Conservation (phyloP, 2,888 invertebrate species). For the Lasius fuliginosus region DNA sequence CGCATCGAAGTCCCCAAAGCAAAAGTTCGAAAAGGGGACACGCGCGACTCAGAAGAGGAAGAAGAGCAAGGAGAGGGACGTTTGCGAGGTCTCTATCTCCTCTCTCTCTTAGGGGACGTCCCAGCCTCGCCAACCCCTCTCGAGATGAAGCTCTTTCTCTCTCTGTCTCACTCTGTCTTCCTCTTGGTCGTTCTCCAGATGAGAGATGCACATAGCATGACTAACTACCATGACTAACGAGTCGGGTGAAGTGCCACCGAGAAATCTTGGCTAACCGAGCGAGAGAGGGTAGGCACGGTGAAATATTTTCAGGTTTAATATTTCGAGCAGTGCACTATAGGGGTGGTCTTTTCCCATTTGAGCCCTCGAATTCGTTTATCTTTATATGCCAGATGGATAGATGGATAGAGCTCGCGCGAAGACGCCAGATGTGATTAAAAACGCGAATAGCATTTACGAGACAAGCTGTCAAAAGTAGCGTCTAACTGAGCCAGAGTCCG, state of each 20-base stretch:
- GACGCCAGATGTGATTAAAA: constrained; percentile 10
- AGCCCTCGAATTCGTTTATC: constrained; percentile 15
- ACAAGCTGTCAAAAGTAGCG: constrained; percentile 8
- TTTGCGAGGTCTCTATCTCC: constrained; percentile 14
- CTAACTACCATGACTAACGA: constrained; percentile 85
- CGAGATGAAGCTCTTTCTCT: constrained; percentile 24
- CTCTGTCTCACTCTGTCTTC: constrained; percentile 47
- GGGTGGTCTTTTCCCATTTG: constrained; percentile 36
- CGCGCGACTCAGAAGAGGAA: constrained; percentile 28
- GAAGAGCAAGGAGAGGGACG: constrained; percentile 20
- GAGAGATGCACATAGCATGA: constrained; percentile 78
- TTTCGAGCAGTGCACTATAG: constrained; percentile 53
- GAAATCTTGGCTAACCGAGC: constrained; percentile 78
- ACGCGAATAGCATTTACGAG: neutral
- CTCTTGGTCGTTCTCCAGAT: constrained; percentile 68
- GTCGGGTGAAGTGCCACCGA: constrained; percentile 81
- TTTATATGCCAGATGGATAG: constrained; percentile 4
- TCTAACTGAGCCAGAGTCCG: neutral
- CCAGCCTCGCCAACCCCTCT: constrained; percentile 22
- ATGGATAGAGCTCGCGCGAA: neutral
- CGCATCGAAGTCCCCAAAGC: constrained; percentile 64
- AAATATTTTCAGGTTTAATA: constrained; percentile 69
- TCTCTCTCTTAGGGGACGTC: constrained; percentile 26
- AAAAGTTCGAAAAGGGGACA: constrained; percentile 38
- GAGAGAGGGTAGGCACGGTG: constrained; percentile 62